Evolutionary conservation across 2,113 vertebrate species (phyloP).

Genomic region (Ophthalmolycus amberensis): DNA sequence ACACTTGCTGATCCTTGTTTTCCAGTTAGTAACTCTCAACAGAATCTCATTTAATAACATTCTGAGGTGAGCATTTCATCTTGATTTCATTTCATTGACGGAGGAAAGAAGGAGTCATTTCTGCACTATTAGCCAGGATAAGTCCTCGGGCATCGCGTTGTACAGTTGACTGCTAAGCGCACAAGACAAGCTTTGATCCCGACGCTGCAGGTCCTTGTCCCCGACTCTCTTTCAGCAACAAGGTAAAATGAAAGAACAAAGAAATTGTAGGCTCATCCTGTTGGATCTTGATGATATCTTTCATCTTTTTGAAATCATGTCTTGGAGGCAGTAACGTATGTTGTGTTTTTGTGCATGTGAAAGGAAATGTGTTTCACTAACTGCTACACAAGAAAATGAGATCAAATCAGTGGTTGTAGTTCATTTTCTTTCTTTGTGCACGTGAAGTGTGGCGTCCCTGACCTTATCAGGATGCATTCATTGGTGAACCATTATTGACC

Average conservation of each 20-base stretch:
- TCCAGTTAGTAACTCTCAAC: slow-evolving; percentile 18
- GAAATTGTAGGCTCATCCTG: slow-evolving; percentile 45
- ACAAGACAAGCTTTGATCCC: slow-evolving; percentile 55
- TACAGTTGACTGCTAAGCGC: slow-evolving; percentile 54
- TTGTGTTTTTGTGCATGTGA: slow-evolving; percentile 17
- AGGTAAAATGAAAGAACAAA: slow-evolving; percentile 64
- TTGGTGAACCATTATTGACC: slow-evolving; percentile 69
- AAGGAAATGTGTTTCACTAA: slow-evolving; percentile 17
- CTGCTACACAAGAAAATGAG: not conserved
- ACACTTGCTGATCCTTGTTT: slow-evolving; percentile 13
- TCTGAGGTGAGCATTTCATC: slow-evolving; percentile 39
- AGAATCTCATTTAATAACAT: slow-evolving; percentile 27
- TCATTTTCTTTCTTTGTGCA: slow-evolving; percentile 13
- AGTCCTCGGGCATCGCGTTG: slow-evolving; percentile 57
- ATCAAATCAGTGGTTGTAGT: not conserved
- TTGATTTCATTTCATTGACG: slow-evolving; percentile 43
- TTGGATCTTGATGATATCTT: slow-evolving; percentile 29
- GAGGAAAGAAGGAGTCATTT: slow-evolving; percentile 26
- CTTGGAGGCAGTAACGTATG: slow-evolving; percentile 1
- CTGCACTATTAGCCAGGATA: slow-evolving; percentile 37
- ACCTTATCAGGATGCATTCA: slow-evolving; percentile 67
- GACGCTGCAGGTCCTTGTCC: slow-evolving; percentile 62
- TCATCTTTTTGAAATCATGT: slow-evolving; percentile 49
- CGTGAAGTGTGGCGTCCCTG: slow-evolving; percentile 10
- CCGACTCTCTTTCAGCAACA: slow-evolving; percentile 58